Evolutionary conservation across 53 echinoderm and acorn worm species (phyloP), one percentile per base, ranked within the genome.

Genomic region (Arbacia lixula): DNA sequence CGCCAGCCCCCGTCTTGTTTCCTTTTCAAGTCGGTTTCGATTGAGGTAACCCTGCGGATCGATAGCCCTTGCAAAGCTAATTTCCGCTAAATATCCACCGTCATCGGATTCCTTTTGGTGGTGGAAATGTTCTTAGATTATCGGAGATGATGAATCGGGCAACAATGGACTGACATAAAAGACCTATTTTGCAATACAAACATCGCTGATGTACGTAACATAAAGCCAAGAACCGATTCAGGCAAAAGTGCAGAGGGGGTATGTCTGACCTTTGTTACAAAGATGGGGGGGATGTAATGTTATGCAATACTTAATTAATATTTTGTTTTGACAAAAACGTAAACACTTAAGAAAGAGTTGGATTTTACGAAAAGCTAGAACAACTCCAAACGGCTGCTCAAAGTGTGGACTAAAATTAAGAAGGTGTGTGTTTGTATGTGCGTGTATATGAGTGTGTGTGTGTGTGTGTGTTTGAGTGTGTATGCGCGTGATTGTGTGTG

Each of bases 1-100:
- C n/a, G n/a, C n/a, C n/a, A n/a, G n/a, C n/a, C n/a, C n/a, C n/a
- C n/a, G n/a, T n/a, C n/a, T n/a, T n/a, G n/a, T n/a, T n/a, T 31
- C 38, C 21, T 5, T 37, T 66, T 36, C 66, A 36, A 66, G 24
- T 25, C 66, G 66, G 66, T 14, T 66, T 20, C 21, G n/a, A 66
- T 66, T 38, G 66, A 66, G 8, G 36, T 21, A 14, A 24, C 5
- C 4, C 66, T 3, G 8, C n/a, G 8, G 12, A 37, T 66, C 66
- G 38, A 66, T 66, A 11, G 38, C 6, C 38, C 66, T 20, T 36
- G 36, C 11, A 3, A 36, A 24, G 38, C 37, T 36, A 66, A 66
- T 66, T 66, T 66, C 66, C 66, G 66, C 38, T 66, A 66, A 66
- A 66, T 66, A 36, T 36, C 66, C 24, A 66, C 66, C 36, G 25